phyloP scores from a whole-genome alignment of 2,113 vertebrate genomes.

The Apistogramma diplotaenia region DNA sequence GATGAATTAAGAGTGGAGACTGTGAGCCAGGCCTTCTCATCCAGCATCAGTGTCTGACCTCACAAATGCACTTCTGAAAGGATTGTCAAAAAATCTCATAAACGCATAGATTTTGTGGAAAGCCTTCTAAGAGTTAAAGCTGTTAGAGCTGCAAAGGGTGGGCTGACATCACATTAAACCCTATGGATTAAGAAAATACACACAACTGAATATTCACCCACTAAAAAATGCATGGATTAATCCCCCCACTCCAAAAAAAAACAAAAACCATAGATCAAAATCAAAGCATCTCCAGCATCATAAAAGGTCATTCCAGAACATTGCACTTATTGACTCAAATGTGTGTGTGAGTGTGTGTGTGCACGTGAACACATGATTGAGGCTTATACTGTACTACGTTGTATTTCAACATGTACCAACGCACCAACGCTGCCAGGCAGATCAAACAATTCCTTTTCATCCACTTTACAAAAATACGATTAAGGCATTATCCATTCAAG shows the following conservation, averaged over 20 bases:
- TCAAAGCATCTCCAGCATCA: neutral
- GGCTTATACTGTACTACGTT: neutral
- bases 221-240: neutral
- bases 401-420: conserved; percentile 28
- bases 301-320: neutral
- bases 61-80: too few relatives aligned
- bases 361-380: neutral
- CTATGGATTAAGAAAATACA: neutral
- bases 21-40: too few relatives aligned
- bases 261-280: neutral
- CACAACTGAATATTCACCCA: neutral
- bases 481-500: conserved; percentile 61
- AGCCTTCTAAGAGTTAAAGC: too few relatives aligned
- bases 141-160: too few relatives aligned
- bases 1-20: too few relatives aligned
- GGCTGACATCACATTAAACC: too few relatives aligned
- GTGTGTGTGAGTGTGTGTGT: neutral
- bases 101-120: too few relatives aligned
- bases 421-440: neutral
- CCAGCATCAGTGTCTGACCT: too few relatives aligned
- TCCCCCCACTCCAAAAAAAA: too few relatives aligned
- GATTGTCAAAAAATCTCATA: too few relatives aligned
- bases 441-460: conserved; percentile 55
- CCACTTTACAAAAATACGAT: conserved; percentile 62
- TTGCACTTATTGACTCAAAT: neutral